These are phyloP conservation scores for Bombus ignitus DNA, from an alignment of 1,140 invertebrate species.

Conservation along the genomic window DNA sequence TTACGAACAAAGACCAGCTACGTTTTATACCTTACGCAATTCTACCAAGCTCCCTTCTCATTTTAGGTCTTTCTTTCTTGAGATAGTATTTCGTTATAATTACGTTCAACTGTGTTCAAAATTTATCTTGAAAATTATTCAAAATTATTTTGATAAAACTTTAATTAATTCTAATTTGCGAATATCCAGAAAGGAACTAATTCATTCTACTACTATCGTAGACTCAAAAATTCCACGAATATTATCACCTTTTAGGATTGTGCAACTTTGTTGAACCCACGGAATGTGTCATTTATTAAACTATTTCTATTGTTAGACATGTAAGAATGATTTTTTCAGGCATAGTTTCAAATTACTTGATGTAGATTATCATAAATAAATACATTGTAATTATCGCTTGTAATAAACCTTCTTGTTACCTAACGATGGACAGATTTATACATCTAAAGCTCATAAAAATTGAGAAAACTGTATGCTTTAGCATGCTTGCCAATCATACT, in stretches of 20 bases:
- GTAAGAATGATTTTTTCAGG: not conserved
- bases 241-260: constrained; percentile 41
- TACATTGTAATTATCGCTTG: constrained; percentile 14
- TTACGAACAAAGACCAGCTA: constrained; percentile 15
- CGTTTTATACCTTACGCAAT: constrained; percentile 21
- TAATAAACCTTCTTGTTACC: constrained; percentile 4
- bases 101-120: not conserved
- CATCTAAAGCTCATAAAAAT: too few species aligned
- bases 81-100: not conserved
- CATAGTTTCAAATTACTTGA: constrained; percentile 52
- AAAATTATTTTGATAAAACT: not conserved
- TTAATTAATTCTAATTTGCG: not conserved
- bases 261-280: constrained; percentile 29
- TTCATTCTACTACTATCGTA: not conserved
- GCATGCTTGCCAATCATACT: too few species aligned
- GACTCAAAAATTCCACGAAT: constrained; percentile 1
- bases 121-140: not conserved
- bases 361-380: constrained; percentile 5
- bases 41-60: not conserved
- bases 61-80: not conserved
- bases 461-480: too few species aligned
- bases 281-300: constrained; percentile 71
- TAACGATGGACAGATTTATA: too few species aligned
- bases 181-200: not conserved
- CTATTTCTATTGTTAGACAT: constrained; percentile 66